Base-by-base conservation (phyloP, 30 jellyfish, hydroid and myxozoan species). In the Hydractinia symbiolongicarpus region DNA sequence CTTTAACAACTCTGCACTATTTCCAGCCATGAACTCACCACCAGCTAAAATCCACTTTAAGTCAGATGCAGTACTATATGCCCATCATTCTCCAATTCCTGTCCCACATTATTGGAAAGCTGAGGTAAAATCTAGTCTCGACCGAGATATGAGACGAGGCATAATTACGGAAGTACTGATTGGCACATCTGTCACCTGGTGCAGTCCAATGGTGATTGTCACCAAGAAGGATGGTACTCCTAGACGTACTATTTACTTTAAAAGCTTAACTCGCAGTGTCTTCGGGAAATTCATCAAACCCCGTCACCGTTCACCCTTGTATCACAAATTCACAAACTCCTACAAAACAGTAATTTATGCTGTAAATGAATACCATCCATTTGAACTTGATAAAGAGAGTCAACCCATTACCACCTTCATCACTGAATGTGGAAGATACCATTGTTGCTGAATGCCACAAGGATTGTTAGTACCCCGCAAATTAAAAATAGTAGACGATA, bases 201-300 rank as follows among this genome's bases (percentile, higher is more conserved):
- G 82, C 73, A 9, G 55, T 9, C 10, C 10, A 57, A 81, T 81
- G 88, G 88, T 81, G 40, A 75, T 81, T 10, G 44, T 21, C 17
- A 66, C 88, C 17, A 81, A 81, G 53, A 67, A 81, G 17, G 54
- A 81, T 54, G 88, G 88, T 8, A 5, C 40, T 8, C 88, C 88
- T 11, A 73, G 88, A 6, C 76, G 86, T 49, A 68, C 86, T 30
- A 55, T 81, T 5, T 85, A 81, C 86, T 52, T 81, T 86, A 81
- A 44, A 44, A 19, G 17, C 54, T 81, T 50, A 81, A 81, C 61
- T 6, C 8, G 13, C 84, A 60, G 5, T 7, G 61, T 14, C 44
- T 15, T 11, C 44, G 88, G 14, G 88, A 81, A 54, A 81, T 86
- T 5, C 88, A 81, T 49, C 88, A 81, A 76, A 66, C 86, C 85